Base-by-base conservation (phyloP, 1,140 invertebrate species). In the Aporrectodea caliginosa region DNA sequence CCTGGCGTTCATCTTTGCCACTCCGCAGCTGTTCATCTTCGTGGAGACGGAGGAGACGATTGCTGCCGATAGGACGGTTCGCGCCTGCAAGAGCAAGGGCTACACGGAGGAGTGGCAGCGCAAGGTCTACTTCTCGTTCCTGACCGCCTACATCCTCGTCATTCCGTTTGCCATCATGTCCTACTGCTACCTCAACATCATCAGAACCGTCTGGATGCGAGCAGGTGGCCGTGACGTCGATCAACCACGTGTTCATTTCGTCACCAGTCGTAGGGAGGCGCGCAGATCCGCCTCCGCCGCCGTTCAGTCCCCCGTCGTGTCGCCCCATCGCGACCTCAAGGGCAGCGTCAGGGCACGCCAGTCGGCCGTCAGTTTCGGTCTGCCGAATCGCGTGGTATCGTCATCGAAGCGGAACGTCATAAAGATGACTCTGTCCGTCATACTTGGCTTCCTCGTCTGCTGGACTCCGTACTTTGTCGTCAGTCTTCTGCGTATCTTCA, bases 21-120 rank as follows among this genome's bases (percentile, higher is more conserved):
- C 88, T 27, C 90, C 90, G 0, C 88, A 90, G 70, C 82, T 89
- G 1, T 88, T 89, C 78, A 89, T 90, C 71, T 90, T 90, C 82
- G 80, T 86, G 14, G 83, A 88, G 83, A 80, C 79, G 29, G 78
- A 82, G 73, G 68, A 78, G 29, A 79, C 71, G 16, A 34, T 81
- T n/a, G 2, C 22, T 27, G 34, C n/a, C 0, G 84, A 87, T 68
- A 83, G 84, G 6, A 75, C 80, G 1, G 75, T 29, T 6, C 6
- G n/a, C 6, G n/a, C 70, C 6, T 76, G 75, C 43, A 1, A 33
- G 30, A 77, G 73, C 74, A 6, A 1, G 1, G 69, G 77, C 75
- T 87, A 87, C 81, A 86, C 85, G 16, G 84, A 80, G 16, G 16
- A 78, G 16, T 87, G 86, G 86, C 86, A 86, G 73, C 81, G 84